Conservation (phyloP, 1,140 invertebrate species). For the Eriocheir sinensis region DNA sequence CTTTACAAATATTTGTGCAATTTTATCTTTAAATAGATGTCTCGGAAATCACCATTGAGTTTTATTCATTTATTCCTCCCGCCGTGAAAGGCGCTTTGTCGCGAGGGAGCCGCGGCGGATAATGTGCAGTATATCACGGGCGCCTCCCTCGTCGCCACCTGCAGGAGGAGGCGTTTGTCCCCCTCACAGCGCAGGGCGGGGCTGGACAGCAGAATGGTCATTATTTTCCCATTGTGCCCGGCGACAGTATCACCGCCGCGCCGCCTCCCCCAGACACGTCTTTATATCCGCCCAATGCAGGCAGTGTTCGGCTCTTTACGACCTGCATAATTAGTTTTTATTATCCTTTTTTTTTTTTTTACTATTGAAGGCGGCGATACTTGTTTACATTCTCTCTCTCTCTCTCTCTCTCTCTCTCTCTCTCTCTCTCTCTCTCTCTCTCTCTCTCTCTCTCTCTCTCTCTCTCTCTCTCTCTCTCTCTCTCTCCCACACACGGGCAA, state of each 20-base stretch:
- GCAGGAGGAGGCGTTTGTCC: not conserved
- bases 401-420: no score
- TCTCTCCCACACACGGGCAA: not conserved
- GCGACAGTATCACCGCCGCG: not conserved
- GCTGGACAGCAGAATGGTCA: not conserved
- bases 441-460: constrained; percentile 22
- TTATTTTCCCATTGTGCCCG: not conserved
- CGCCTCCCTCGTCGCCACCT: not conserved
- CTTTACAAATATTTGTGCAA: constrained; percentile 66
- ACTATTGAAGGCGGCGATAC: no score
- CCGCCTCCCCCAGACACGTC: not conserved
- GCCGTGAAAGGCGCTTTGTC: not conserved
- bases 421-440: not conserved
- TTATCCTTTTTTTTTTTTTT: not conserved
- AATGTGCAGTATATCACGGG: not conserved
- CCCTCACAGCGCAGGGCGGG: not conserved
- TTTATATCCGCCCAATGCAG: not conserved
- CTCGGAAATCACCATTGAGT: constrained; percentile 20
- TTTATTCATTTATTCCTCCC: constrained; percentile 20
- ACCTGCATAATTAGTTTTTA: not conserved
- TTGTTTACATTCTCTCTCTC: no score
- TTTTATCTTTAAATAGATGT: constrained; percentile 73
- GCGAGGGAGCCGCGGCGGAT: not conserved
- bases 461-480: constrained; percentile 22
- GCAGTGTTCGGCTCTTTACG: not conserved